phyloP scores from a whole-genome alignment of 2,888 invertebrate species.

The Eurytoma adleriae region DNA sequence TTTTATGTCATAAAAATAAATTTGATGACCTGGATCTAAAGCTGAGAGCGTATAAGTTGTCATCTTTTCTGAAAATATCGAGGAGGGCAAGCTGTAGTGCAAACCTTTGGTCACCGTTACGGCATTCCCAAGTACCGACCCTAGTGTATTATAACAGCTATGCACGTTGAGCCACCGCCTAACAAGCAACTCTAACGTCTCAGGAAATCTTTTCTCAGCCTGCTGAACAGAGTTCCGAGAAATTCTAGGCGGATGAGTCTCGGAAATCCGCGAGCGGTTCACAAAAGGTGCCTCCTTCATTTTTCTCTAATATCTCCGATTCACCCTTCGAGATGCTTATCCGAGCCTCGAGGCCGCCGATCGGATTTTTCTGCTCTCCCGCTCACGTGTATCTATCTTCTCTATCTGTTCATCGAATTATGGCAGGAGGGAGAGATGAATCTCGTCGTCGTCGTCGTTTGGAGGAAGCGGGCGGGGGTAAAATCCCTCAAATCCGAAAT shows the following conservation, averaged over 20 bases:
- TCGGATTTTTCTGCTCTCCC: conserved; percentile 1
- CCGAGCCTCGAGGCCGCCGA: neutral
- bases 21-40: no score
- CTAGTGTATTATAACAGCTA: no score
- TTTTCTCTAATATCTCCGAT: conserved; percentile 19
- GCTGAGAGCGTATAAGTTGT: no score
- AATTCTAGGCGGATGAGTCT: conserved; percentile 24
- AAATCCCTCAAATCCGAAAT: conserved; percentile 17
- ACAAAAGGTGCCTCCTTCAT: conserved; percentile 1
- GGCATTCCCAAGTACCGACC: no score
- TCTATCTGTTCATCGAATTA: conserved; percentile 30
- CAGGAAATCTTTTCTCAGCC: neutral
- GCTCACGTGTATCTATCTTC: neutral
- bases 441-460: neutral
- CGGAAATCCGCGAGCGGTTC: conserved; percentile 8
- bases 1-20: no score
- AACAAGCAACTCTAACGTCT: neutral
- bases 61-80: no score
- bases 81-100: no score
- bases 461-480: neutral
- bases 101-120: no score
- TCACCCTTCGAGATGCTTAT: conserved; percentile 19
- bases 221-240: neutral
- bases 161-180: no score
- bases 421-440: neutral